phyloP scores from a whole-genome alignment of 2,797 vertebrate genomes.

The Halcyon smyrnensis region DNA sequence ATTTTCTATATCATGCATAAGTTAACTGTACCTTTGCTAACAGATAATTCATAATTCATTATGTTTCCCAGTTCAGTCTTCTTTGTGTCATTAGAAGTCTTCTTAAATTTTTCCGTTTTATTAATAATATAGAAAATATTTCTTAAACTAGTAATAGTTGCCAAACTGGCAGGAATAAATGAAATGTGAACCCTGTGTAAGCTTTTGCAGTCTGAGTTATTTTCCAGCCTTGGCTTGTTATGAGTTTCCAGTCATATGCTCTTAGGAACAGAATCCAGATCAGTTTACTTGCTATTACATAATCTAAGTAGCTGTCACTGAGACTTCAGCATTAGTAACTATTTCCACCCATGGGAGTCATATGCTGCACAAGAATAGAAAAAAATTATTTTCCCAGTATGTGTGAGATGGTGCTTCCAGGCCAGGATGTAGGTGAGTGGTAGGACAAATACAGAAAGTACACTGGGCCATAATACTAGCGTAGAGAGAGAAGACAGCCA shows the following conservation, averaged over 20 bases:
- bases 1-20: neutral
- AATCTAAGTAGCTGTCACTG: conserved; percentile 37
- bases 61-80: neutral
- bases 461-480: neutral
- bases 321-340: conserved; percentile 18
- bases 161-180: neutral
- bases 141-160: neutral
- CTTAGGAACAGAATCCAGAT: conserved; percentile 44
- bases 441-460: neutral
- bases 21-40: neutral
- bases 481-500: neutral
- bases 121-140: neutral
- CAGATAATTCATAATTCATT: neutral
- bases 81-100: neutral
- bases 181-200: neutral
- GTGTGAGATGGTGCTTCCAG: neutral
- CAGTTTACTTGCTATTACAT: conserved; percentile 63
- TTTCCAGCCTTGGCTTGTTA: conserved; percentile 37
- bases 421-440: neutral
- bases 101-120: neutral
- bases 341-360: conserved; percentile 30
- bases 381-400: neutral
- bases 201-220: neutral
- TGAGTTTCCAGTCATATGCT: conserved; percentile 55
- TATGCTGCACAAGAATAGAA: neutral